Evolutionary conservation across 2,888 invertebrate species (phyloP), one percentile per base, ranked within the genome.

Genomic region (Nymphalis c-album): DNA sequence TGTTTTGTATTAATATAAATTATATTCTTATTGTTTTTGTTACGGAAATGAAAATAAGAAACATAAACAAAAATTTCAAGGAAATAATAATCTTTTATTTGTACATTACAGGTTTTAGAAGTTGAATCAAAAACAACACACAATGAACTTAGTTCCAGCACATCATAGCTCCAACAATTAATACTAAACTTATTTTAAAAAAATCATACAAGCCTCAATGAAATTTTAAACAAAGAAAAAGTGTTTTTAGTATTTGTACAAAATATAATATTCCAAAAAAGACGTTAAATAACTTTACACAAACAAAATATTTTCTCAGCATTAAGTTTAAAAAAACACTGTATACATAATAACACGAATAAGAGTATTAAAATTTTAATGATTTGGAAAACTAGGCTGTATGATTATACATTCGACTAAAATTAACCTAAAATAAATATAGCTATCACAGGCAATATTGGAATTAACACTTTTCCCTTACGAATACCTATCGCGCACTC

Each of bases 401-500:
- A 47, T 53, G 53, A 59, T 31, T 63, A 55, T 31, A 40, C 20
- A 57, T 26, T 35, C 31, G 45, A 40, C 51, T 61, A 67, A 58
- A 64, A 61, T 58, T 70, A 67, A 50, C 57, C 67, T 70, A 64
- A 35, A 55, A 71, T 64, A 71, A 67, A 60, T 68, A 57, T 63
- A 67, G 57, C 65, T 71, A 67, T 73, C 71, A 71, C 73, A 73
- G 73, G 62, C 53, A 50, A 66, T 50, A 47, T 16, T 55, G 26
- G 45, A 53, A 48, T 16, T 8, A 7, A 13, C 47, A 48, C 47
- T 18, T 22, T 53, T 50, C 26, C 78, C 95, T 82, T 64, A 88
- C 73, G 82, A 80, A 77, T 93, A 93, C 67, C 91, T 81, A 7
- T 91, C 91, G 1, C 92, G 85, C 50, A 92, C 87, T 77, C 74